Base-by-base conservation (phyloP, 2,888 invertebrate species). In the Axea sp. region DNA sequence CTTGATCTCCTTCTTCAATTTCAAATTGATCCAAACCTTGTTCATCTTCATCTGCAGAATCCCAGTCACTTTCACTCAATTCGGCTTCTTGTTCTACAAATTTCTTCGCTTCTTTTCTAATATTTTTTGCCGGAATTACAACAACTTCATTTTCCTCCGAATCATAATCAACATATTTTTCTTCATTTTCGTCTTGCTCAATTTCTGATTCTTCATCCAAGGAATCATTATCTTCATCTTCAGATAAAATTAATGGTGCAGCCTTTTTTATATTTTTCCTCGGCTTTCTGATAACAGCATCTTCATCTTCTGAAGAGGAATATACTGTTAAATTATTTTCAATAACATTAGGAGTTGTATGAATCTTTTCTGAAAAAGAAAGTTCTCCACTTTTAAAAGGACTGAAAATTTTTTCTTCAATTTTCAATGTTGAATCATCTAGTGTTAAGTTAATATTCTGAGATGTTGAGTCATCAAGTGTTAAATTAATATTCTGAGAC, bases 51-150 rank as follows among this genome's bases (percentile, higher is more conserved):
- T 96, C 96, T 0, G 92, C 96, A 37, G 95, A 95, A 0, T 92
- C 95, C 92, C 94, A 95, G 77, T 96, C 96, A 1, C 95, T 95
- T 82, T 96, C 97, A 0, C 96, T 96, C 22, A 98, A 88, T 82
- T 97, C 97, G 0, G 97, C 97, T 88, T 98, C 97, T 28, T 93
- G 91, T 77, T 98, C 97, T 53, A 97, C 90, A 89, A 96, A 98
- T 47, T 94, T 93, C 0, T 89, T 87, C 0, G 90, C 90, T 45
- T 91, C 90, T 37, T 89, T 89, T 71, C 89, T 90, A 0, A 85
- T 80, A 22, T 83, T 82, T 76, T 84, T 85, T 19, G 86, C 82
- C 1, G 78, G 83, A 59, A 77, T 86, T 30, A 81, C 77, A 88
- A 91, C 90, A 71, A 91, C 85, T 83, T 95, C 95, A 87, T 95